Base-by-base conservation (phyloP, 2,888 invertebrate genomes). In the Sminthurides aquaticus region DNA sequence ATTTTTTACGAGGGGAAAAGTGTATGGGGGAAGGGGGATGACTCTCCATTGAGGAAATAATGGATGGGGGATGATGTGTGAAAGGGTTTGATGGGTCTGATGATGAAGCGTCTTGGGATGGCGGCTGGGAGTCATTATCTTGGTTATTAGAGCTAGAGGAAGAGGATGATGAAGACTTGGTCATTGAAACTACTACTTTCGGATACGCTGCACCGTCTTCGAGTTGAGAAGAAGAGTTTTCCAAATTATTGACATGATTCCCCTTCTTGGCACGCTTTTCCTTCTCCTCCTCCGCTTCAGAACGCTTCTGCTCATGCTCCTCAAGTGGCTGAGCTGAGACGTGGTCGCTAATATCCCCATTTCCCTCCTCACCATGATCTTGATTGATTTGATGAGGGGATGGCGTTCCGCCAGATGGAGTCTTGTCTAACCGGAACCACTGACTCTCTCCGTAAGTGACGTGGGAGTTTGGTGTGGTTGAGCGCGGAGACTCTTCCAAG, bases 371-470 rank as follows among this genome's bases (percentile, higher is more conserved):
- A 34, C 15, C 8, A 34, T 34, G 43, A 34, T 34, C 43, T 34
- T 34, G 43, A 34, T 34, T 34, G 43, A 34, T 34, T 34, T 34
- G 8, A 34, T 34, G 43, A 56, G 55, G 22, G 57, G 54, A 29
- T 57, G 65, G 60, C 63, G 54, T 11, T 49, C 55, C 22, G 57
- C 55, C n/a, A 63, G 8, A 1, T 49, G 24, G 25, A 34, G 43
- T 15, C 43, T 34, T 34, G 43, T 34, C 43, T 34, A 74, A 57
- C 3, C 69, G 64, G 57, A 73, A 74, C 74, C 74, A 74, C 58
- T 74, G 72, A 58, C 73, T 70, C 63, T 74, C 74, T 11, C 74
- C 74, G 54, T 73, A 74, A 27, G 74, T 74, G 24, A 73, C 74
- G 8, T 34, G 43, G 43, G 43, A 34, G 5, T 34, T 15, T 34